Evolutionary conservation across 1,140 invertebrate species (phyloP), one percentile per base, ranked within the genome.

Genomic region (Drosophila parvula): DNA sequence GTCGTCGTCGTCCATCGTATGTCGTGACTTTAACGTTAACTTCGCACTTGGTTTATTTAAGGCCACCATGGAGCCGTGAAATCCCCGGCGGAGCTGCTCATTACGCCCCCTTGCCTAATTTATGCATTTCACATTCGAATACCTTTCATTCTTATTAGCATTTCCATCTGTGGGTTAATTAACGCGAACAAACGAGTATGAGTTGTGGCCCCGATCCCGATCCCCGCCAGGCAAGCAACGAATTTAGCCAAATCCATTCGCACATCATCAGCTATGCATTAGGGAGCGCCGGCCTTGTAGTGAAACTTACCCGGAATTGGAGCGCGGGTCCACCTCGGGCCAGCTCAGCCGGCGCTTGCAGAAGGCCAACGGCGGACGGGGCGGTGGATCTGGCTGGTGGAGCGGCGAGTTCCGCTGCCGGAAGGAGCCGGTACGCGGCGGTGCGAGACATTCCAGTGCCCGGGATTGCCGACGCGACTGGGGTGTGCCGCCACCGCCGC

Each of bases 261-360:
- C 75, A 84, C 70, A 64, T 89, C 65, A 85, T 85, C 79, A 89
- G 67, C 47, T 84, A 85, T 83, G 70, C 70, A 81, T 81, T 81
- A 65, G 45, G 74, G 38, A 10, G 6, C 3, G 27, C 14, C 8
- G 16, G 18, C 16, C 4, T 36, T 38, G 6, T 22, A 28, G 40
- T 55, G 14, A 22, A 28, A 93, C 94, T 95, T 93, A 96, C 96
- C 96, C 95, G 2, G 96, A 96, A 63, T 95, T 95, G 32, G 96
- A 95, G 60, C 95, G 95, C 81, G 95, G 95, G 86, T 96, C 96
- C n/a, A 96, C 94, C 90, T 96, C 96, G 4, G 96, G 96, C 96
- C 96, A 96, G 5, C 95, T 96, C n/a, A 95, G 93, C 48, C 96
- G 93, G 36, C 96, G 92, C 56, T 95, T 94, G 90, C 96, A 96